A percentile compares a stretch with the other conserved stretches of the same genome.
phyloP scores from a whole-genome alignment of 2,888 invertebrate genomes.

The Hyalella azteca region DNA sequence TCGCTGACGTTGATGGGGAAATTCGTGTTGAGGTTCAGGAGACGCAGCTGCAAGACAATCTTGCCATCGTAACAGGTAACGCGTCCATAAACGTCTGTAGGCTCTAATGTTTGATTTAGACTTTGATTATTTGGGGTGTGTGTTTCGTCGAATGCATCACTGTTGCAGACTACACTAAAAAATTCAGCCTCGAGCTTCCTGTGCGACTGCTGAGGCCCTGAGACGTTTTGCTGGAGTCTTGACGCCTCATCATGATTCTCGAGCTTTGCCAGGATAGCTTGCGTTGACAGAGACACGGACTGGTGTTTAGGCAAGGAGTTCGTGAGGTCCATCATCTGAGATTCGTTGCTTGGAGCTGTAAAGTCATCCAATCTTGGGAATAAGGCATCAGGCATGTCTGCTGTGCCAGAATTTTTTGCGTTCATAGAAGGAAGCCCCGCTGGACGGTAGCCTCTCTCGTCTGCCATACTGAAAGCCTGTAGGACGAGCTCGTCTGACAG shows the following conservation, averaged over 20 bases:
- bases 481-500: neutral
- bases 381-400: conserved; percentile 5
- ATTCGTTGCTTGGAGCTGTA: conserved; percentile 41
- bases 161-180: conserved; percentile 32
- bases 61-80: conserved; percentile 55
- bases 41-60: conserved; percentile 52
- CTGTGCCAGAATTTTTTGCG: neutral
- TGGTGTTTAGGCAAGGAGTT: conserved; percentile 55
- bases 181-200: conserved; percentile 32
- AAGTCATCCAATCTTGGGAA: conserved; percentile 50
- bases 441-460: neutral
- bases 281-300: conserved; percentile 34
- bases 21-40: conserved; percentile 52
- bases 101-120: conserved; percentile 38
- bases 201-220: conserved; percentile 37
- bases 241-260: conserved; percentile 51
- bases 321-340: conserved; percentile 56
- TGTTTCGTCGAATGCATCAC: conserved; percentile 28
- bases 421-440: neutral
- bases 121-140: neutral
- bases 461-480: neutral
- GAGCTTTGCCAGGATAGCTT: conserved; percentile 51
- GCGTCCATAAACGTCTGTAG: conserved; percentile 56
- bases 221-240: neutral
- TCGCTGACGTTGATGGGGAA: conserved; percentile 55